Base-by-base conservation (phyloP, 2,113 vertebrate species). In the Bambusicola thoracicus region DNA sequence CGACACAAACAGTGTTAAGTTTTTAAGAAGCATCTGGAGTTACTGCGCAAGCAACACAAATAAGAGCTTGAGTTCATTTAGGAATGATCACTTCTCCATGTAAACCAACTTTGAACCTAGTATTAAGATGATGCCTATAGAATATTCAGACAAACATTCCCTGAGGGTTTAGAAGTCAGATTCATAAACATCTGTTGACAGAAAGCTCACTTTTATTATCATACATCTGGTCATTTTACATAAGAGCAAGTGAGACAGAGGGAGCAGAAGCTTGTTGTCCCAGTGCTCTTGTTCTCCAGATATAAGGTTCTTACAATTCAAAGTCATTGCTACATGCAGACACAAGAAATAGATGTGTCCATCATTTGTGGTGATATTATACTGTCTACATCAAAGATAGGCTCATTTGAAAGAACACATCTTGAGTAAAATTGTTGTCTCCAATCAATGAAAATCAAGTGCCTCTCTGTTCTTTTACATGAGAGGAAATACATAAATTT, bases 21-120 rank as follows among this genome's bases (percentile, higher is more conserved):
- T 78, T 19, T 67, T 81, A 92, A 78, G 34, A 44, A 94, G 34
- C 61, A 93, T 81, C 80, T 92, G 90, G 82, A 90, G 65, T 78
- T 83, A 88, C 1, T 77, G 55, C 65, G 59, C 46, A 85, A 91
- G 65, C 59, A 69, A 91, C 65, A 62, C 18, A 77, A 82, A 85
- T 24, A 85, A 2, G 9, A 94, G 24, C 36, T 32, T 36, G 79
- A 73, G 16, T 29, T 76, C 49, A 74, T 41, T 83, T 55, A 63
- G 21, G n/a, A 80, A 92, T 87, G 81, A 82, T 29, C 20, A 10
- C 18, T 85, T 43, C 19, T 56, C 34, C 72, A 55, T 91, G 58
- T 30, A 46, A 94, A 77, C 19, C 34, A 90, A 30, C 72, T 69
- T 46, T 77, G 88, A 95, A 91, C 22, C 51, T 44, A 81, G 51